Base-by-base conservation (phyloP, 1,140 invertebrate species). In the Bombus confusus region DNA sequence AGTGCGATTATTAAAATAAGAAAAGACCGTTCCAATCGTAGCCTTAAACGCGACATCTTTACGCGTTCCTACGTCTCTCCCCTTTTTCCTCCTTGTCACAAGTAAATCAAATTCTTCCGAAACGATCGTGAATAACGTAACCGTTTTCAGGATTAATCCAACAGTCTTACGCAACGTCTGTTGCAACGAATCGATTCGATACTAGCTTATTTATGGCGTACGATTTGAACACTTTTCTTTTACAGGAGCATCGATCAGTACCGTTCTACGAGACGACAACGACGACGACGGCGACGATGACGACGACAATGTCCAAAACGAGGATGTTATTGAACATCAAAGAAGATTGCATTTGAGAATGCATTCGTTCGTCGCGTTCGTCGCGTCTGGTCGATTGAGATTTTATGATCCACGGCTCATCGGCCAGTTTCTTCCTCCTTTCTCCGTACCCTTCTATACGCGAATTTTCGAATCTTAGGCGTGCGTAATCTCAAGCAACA, bases 211-310 rank as follows among this genome's bases (percentile, higher is more conserved):
- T 22, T 52, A 28, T 31, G 34, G 18, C 13, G 43, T 69, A 82
- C 69, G 39, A 62, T 75, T 37, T 10, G 31, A 82, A n/a, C 41
- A 73, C 13, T 41, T n/a, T 37, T 62, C 71, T 59, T 22, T 39
- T 8, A 41, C 9, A 34, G 2, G 4, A 4, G n/a, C 52, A n/a
- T 86, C 74, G n/a, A 68, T 71, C 52, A 76, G 79, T 88, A 82
- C 83, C 87, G 31, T 89, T 82, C 68, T 88, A 81, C 79, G 22
- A 5, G 71, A 25, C 9, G 10, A 37, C 9, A 6, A 37, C 34
- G n/a, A 31, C 13, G 1, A 15, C n/a, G 31, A 34, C 5, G n/a
- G 12, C 10, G 62, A 62, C 37, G 41, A n/a, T 1, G 34, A 39
- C 34, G 68, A 69, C 31, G 64, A 68, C 18, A 4, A 37, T 68